Conservation (phyloP, 1,140 invertebrate species). For the Heliconius himera region DNA sequence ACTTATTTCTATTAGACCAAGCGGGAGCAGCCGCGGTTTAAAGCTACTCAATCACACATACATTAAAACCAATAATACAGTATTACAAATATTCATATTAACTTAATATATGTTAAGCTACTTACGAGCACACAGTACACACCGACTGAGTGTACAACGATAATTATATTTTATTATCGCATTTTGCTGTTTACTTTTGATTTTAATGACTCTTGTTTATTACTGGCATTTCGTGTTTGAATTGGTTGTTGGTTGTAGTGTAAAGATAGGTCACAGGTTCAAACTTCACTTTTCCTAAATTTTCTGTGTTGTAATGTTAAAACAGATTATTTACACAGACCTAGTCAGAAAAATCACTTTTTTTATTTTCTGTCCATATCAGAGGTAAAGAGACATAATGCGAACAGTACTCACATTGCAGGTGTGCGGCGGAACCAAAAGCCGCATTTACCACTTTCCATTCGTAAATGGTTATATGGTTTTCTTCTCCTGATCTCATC, state of each 20-base stretch:
- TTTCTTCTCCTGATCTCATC: too few species aligned
- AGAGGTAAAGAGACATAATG: too few species aligned
- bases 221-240: background rate
- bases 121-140: background rate
- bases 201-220: background rate
- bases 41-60: background rate
- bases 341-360: too few species aligned
- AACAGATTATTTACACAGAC: too few species aligned
- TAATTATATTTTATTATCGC: slow-evolving; percentile 13
- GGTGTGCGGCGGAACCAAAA: too few species aligned
- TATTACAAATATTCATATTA: slow-evolving; percentile 3
- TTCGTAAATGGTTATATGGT: too few species aligned
- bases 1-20: too few species aligned
- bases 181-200: slow-evolving; percentile 5
- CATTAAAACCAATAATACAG: background rate
- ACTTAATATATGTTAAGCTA: slow-evolving; percentile 10
- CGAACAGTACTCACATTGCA: too few species aligned
- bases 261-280: background rate
- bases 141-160: background rate
- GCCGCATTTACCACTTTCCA: too few species aligned
- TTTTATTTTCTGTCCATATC: too few species aligned
- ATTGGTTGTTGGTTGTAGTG: background rate
- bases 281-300: background rate
- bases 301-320: too few species aligned
- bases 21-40: too few species aligned